phyloP scores from a whole-genome alignment of 2,888 invertebrate genomes.

The Esperia sulphurella region DNA sequence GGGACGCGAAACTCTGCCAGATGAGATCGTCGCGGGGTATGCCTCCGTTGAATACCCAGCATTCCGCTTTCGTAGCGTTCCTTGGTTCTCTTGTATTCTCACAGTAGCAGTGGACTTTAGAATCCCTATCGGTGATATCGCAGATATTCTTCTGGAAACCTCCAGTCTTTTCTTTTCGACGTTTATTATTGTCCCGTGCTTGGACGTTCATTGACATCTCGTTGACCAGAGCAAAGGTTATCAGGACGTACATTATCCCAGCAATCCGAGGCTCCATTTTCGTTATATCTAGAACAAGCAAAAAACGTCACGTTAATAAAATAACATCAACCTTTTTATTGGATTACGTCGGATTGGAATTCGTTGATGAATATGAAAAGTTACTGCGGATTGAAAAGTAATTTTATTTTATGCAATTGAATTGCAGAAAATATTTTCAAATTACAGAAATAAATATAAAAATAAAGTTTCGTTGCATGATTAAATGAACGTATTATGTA shows the following conservation, averaged over 20 bases:
- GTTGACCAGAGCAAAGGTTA: constrained; percentile 65
- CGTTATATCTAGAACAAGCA: constrained; percentile 65
- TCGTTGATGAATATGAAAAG: constrained; percentile 12
- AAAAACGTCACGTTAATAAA: constrained; percentile 31
- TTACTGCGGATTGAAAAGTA: neutral
- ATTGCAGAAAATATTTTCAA: too few species aligned
- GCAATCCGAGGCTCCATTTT: constrained; percentile 65
- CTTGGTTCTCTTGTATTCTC: constrained; percentile 73
- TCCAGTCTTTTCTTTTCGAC: constrained; percentile 67
- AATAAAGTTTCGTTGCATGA: too few species aligned
- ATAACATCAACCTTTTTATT: constrained; percentile 21
- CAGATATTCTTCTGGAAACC: constrained; percentile 79
- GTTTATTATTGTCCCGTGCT: constrained; percentile 65
- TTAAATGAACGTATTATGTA: too few species aligned
- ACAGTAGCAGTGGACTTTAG: constrained; percentile 84
- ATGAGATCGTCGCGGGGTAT: constrained; percentile 84
- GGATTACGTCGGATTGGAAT: constrained; percentile 20
- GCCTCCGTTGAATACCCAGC: constrained; percentile 86
- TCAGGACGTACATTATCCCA: constrained; percentile 61
- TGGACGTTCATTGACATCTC: constrained; percentile 71
- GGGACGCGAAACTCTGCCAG: constrained; percentile 87
- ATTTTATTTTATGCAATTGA: neutral
- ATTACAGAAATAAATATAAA: too few species aligned
- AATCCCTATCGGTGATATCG: constrained; percentile 74
- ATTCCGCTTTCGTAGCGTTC: constrained; percentile 86